phyloP scores from a whole-genome alignment of 1,140 invertebrate species.

The Drosophila ironensis region DNA sequence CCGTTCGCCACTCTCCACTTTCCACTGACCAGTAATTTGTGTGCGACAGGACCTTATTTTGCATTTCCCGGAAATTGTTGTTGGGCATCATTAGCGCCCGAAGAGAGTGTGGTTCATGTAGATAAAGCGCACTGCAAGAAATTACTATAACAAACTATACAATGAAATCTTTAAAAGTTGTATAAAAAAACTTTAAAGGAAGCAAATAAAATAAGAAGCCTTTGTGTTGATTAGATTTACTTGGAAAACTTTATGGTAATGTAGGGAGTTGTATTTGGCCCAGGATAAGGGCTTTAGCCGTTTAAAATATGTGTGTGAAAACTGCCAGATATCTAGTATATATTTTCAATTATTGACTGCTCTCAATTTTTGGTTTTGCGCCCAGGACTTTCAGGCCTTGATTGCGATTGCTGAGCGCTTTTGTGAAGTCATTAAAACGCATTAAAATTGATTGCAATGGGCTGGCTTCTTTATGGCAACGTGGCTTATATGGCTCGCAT shows the following conservation, averaged over 20 bases:
- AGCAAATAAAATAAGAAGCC: too few relatives aligned
- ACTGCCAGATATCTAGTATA: too few relatives aligned
- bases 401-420: slow-evolving; percentile 27
- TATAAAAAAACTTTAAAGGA: too few relatives aligned
- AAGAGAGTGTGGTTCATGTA: slow-evolving; percentile 37
- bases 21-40: slow-evolving; percentile 51
- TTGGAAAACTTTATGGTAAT: not conserved
- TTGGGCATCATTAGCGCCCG: slow-evolving; percentile 54
- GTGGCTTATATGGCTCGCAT: slow-evolving; percentile 1
- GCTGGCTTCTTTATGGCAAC: not conserved
- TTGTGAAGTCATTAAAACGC: slow-evolving; percentile 61
- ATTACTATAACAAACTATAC: not conserved
- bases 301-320: too few relatives aligned
- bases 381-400: slow-evolving; percentile 5
- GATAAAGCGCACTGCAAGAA: slow-evolving; percentile 40
- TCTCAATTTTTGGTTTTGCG: not conserved
- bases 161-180: not conserved
- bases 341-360: too few relatives aligned
- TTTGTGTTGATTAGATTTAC: too few relatives aligned
- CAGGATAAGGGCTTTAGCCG: too few relatives aligned
- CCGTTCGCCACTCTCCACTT: slow-evolving; percentile 3
- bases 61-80: slow-evolving; percentile 43
- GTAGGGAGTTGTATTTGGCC: too few relatives aligned
- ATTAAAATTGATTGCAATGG: slow-evolving; percentile 62
- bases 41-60: slow-evolving; percentile 45